Percentiles rank a stretch among this genome's conserved stretches.
phyloP scores from a whole-genome alignment of 2,113 vertebrate genomes.

The Bufo bufo region DNA sequence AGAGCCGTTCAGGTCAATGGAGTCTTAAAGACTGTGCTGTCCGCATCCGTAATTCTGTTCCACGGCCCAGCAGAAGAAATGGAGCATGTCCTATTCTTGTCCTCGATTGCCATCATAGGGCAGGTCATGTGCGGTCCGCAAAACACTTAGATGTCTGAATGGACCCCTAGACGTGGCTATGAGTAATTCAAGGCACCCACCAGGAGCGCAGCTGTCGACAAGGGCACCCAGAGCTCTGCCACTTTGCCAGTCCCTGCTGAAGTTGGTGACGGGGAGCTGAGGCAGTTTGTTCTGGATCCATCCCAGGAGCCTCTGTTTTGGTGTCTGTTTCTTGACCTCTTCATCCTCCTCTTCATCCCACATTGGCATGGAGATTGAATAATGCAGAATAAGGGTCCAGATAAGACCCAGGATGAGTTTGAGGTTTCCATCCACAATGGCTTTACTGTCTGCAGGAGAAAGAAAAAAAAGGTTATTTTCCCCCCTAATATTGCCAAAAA shows the following conservation, averaged over 20 bases:
- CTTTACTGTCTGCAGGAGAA: slow-evolving; percentile 84
- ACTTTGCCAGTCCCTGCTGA: slow-evolving; percentile 90
- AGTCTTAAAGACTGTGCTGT: too few species aligned
- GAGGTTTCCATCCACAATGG: slow-evolving; percentile 92
- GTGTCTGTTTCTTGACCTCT: slow-evolving; percentile 87
- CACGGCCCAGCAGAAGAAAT: too few species aligned
- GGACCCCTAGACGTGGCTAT: too few species aligned
- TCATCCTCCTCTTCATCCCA: slow-evolving; percentile 91
- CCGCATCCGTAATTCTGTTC: too few species aligned
- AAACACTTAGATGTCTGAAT: too few species aligned
- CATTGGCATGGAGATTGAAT: slow-evolving; percentile 92
- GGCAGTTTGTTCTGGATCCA: slow-evolving; percentile 97
- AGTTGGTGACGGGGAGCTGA: slow-evolving; percentile 90
- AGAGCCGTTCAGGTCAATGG: too few species aligned
- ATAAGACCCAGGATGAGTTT: slow-evolving; percentile 93
- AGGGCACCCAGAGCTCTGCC: slow-evolving; percentile 89
- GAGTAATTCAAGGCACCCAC: slow-evolving; percentile 63
- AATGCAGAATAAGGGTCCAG: slow-evolving; percentile 95
- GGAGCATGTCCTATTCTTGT: too few species aligned
- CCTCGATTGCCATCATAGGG: too few species aligned
- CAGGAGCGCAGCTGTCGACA: slow-evolving; percentile 93
- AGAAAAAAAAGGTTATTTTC: neutral
- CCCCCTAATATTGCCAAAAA: too few species aligned
- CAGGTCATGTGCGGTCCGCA: too few species aligned
- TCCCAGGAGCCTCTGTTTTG: slow-evolving; percentile 90